These are phyloP conservation scores for Drosophila seclusa DNA, from an alignment of 2,888 invertebrate genomes.

Conservation along the genomic window DNA sequence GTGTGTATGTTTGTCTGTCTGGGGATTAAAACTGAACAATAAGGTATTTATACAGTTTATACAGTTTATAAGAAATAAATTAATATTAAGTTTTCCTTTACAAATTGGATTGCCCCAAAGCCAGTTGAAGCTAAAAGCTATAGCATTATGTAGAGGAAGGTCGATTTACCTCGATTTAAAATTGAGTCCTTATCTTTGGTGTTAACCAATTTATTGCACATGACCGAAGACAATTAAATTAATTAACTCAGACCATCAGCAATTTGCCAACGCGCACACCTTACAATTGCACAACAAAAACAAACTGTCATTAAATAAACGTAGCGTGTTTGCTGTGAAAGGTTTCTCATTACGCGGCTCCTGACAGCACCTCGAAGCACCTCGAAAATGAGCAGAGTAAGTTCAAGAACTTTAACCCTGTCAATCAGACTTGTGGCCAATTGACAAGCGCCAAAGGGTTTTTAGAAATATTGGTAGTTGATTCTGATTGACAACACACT, in stretches of 20 bases:
- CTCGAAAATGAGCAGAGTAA: constrained; percentile 9
- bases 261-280: constrained; percentile 13
- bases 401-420: constrained; percentile 41
- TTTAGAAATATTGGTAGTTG: neutral
- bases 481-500: constrained; percentile 2
- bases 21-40: neutral
- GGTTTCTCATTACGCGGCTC: constrained; percentile 28
- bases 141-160: constrained; percentile 11
- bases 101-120: neutral
- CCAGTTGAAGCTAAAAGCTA: neutral
- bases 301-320: constrained; percentile 48
- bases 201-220: constrained; percentile 20
- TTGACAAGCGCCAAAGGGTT: neutral
- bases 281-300: constrained; percentile 53
- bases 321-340: constrained; percentile 20
- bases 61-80: neutral
- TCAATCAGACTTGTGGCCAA: constrained; percentile 34
- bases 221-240: constrained; percentile 58
- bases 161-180: neutral
- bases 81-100: neutral
- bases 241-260: constrained; percentile 52
- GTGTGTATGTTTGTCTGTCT: neutral
- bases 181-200: neutral
- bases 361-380: constrained; percentile 24
- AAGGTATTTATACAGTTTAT: neutral